phyloP scores from a whole-genome alignment of 1,140 invertebrate genomes.

The Drosophila teissieri region DNA sequence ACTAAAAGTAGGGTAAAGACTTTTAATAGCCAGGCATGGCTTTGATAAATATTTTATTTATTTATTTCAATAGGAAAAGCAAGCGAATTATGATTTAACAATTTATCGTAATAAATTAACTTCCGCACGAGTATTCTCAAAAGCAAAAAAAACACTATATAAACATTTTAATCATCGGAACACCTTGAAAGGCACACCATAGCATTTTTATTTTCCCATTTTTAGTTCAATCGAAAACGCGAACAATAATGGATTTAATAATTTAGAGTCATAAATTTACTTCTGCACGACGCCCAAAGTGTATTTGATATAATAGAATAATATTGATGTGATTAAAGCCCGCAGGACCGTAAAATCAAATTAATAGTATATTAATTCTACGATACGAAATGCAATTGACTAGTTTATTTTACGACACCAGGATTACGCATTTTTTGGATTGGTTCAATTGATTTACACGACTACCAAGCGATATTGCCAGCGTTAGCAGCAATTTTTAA shows the following conservation, averaged over 20 bases:
- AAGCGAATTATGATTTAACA: too few relatives aligned
- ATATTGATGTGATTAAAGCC: slow-evolving; percentile 14
- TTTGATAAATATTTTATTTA: too few relatives aligned
- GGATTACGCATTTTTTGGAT: slow-evolving; percentile 20
- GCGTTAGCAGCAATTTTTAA: slow-evolving; percentile 27
- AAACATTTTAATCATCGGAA: too few relatives aligned
- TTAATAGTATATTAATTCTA: slow-evolving; percentile 33
- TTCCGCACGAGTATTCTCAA: too few relatives aligned
- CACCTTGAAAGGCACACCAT: too few relatives aligned
- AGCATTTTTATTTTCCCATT: too few relatives aligned
- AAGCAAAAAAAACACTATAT: too few relatives aligned
- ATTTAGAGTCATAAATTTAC: not conserved
- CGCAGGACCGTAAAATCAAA: slow-evolving; percentile 17
- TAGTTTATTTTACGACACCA: slow-evolving; percentile 11
- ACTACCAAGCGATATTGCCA: slow-evolving; percentile 24
- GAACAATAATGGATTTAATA: not conserved
- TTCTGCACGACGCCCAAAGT: not conserved
- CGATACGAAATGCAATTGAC: slow-evolving; percentile 19
- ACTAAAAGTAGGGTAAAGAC: too few relatives aligned
- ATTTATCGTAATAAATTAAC: too few relatives aligned
- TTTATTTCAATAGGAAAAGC: too few relatives aligned
- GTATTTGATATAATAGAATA: slow-evolving; percentile 10
- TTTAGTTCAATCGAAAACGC: not conserved
- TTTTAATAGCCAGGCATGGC: too few relatives aligned
- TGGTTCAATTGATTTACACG: slow-evolving; percentile 38